phyloP scores from a whole-genome alignment of 2,888 invertebrate genomes.

The Troides helena region DNA sequence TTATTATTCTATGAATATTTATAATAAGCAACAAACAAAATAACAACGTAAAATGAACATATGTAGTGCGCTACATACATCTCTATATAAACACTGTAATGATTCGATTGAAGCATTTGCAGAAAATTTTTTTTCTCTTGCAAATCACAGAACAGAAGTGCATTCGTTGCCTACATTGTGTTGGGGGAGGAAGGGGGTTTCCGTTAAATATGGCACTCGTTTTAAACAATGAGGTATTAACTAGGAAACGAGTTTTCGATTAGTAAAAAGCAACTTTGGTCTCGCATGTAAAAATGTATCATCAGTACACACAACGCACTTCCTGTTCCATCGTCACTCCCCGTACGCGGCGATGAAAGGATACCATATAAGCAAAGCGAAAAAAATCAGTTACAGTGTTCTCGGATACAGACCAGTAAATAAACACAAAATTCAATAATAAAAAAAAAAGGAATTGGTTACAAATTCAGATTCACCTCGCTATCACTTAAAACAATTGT shows the following conservation, averaged over 20 bases:
- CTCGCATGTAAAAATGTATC: neutral
- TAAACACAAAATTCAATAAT: slow-evolving; percentile 61
- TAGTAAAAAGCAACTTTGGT: slow-evolving; percentile 18
- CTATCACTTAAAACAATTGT: slow-evolving; percentile 57
- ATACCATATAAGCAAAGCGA: slow-evolving; percentile 29
- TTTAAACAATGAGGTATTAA: slow-evolving; percentile 24
- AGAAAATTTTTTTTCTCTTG: slow-evolving; percentile 14
- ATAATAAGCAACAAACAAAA: slow-evolving; percentile 79
- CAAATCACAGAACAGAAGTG: slow-evolving; percentile 10
- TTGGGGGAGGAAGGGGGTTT: neutral
- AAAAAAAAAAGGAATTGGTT: slow-evolving; percentile 37
- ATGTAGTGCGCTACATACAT: slow-evolving; percentile 58
- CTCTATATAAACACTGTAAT: slow-evolving; percentile 61
- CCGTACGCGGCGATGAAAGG: slow-evolving; percentile 8
- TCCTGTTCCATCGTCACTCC: neutral
- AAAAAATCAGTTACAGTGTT: slow-evolving; percentile 59
- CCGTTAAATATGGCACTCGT: slow-evolving; percentile 37
- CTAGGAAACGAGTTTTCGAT: slow-evolving; percentile 8
- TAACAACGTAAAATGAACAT: slow-evolving; percentile 75
- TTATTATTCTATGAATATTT: slow-evolving; percentile 76
- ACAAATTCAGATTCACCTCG: slow-evolving; percentile 72
- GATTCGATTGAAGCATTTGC: slow-evolving; percentile 34
- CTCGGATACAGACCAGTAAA: slow-evolving; percentile 54
- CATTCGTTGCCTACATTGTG: slow-evolving; percentile 4
- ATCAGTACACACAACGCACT: neutral